phyloP scores from a whole-genome alignment of 1,140 invertebrate species.

The Lamellibrachia luymesi region DNA sequence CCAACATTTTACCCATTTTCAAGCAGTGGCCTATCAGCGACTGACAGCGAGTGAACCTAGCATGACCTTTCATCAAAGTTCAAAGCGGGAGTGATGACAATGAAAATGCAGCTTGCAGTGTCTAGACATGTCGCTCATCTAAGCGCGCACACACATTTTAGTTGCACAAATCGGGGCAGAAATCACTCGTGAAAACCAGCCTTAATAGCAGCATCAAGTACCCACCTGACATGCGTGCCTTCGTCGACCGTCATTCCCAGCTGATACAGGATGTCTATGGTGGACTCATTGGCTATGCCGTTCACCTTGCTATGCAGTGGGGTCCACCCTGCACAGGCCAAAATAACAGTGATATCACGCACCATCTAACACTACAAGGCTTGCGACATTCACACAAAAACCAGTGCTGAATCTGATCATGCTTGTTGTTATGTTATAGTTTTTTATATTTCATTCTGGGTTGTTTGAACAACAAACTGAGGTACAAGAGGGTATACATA shows the following conservation, averaged over 20 bases:
- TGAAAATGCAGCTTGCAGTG: no score
- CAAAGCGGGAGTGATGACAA: no score
- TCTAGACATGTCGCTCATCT: no score
- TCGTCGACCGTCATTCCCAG: slow-evolving; percentile 62
- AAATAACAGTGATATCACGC: not conserved
- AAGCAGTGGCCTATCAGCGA: no score
- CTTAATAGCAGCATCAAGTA: no score
- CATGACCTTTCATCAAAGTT: slow-evolving; percentile 44
- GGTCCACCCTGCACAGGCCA: slow-evolving; percentile 36
- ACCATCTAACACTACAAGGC: not conserved
- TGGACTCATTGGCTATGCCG: slow-evolving; percentile 63
- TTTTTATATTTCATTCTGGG: not conserved
- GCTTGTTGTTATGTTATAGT: not conserved
- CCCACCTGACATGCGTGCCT: not conserved
- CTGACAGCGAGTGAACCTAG: no score
- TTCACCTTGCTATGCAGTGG: slow-evolving; percentile 11
- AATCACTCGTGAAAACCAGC: no score
- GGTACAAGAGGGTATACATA: no score
- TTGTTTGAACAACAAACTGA: not conserved
- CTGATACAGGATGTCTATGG: slow-evolving; percentile 76
- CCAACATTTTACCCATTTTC: no score
- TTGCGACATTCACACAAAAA: not conserved
- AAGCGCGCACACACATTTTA: no score
- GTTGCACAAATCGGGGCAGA: no score
- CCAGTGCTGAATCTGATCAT: not conserved